These are phyloP conservation scores for Perccottus glenii DNA, from an alignment of 2,113 vertebrate genomes.

Conservation along the genomic window DNA sequence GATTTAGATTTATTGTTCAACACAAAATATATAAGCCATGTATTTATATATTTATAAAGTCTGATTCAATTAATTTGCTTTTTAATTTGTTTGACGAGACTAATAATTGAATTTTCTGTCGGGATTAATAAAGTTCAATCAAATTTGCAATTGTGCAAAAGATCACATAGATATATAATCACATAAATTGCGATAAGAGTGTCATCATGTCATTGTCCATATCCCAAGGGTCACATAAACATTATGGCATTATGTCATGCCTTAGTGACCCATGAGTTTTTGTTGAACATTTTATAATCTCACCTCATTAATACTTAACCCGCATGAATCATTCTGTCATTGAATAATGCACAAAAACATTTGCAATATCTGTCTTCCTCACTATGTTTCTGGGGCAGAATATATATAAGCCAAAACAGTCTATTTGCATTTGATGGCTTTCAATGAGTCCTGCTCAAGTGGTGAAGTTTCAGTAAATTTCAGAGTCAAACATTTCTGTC, in stretches of 20 bases:
- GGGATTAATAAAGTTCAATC: too few relatives aligned
- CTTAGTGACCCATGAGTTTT: constrained; percentile 28
- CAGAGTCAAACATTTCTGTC: neutral
- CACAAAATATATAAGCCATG: too few relatives aligned
- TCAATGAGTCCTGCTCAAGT: neutral
- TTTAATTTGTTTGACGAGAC: too few relatives aligned
- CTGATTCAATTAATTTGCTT: too few relatives aligned
- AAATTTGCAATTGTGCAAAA: too few relatives aligned
- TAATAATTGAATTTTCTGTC: too few relatives aligned
- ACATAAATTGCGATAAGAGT: neutral
- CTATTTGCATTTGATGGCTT: neutral
- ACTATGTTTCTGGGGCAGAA: constrained; percentile 31
- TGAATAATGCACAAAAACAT: constrained; percentile 49
- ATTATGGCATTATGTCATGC: neutral
- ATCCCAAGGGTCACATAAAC: neutral
- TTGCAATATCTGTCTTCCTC: constrained; percentile 16
- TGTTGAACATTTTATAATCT: constrained; percentile 24
- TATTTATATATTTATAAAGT: too few relatives aligned
- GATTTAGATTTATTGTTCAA: too few relatives aligned
- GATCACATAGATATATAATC: too few relatives aligned
- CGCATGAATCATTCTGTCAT: constrained; percentile 46
- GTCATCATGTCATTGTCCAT: neutral
- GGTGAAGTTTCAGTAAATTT: neutral
- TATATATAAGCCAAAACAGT: constrained; percentile 12
- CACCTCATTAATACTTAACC: constrained; percentile 58